Base-by-base conservation (phyloP, 2,797 vertebrate genomes). In the Takifugu ocellatus region DNA sequence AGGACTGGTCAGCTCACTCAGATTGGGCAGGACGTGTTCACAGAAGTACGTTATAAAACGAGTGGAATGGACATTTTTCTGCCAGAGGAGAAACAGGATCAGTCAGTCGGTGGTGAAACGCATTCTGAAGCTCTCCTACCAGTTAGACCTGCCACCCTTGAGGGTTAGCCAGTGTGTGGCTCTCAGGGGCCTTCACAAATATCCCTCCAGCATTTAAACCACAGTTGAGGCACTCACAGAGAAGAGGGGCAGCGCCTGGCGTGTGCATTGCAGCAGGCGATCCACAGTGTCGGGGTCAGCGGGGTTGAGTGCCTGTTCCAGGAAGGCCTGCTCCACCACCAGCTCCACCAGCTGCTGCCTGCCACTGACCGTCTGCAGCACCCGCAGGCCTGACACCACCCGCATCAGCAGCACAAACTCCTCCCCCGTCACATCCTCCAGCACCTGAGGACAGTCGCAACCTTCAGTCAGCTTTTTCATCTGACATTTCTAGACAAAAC, bases 31-130 rank as follows among this genome's bases (percentile, higher is more conserved):
- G 67, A 98, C 96, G 1, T 95, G 93, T 77, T 99, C 95, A 81
- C 96, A 99, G 85, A 99, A 99, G 45, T 99, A 98, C 14, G 96
- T 98, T 48, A 99, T 93, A 78, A 98, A 99, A 56, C 94, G 94
- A 7, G 97, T 98, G 75, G 97, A 98, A 91, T 99, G 97, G 58
- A 99, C 97, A 69, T 99, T 99, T 96, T 99, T 99, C 97, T 99
- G 72, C 47, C 72, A 54, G 54, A 60, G 54, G 2, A 15, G 50
- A 3, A 51, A 42, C 36, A 9, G 2, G 24, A 10, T 21, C 17
- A 11, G 1, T 3, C 1, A 6, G 8, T 1, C 17, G 17, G 46
- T 14, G 16, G 3, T 21, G 21, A 21, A 21, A 21, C 21, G 21
- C 21, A 21, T 21, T 21, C 21, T 21, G 21, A 21, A 21, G 21